Percentiles rank a stretch among this genome's conserved stretches.
Conservation (phyloP, 2,888 invertebrate species). For the Lysandra bellargus region DNA sequence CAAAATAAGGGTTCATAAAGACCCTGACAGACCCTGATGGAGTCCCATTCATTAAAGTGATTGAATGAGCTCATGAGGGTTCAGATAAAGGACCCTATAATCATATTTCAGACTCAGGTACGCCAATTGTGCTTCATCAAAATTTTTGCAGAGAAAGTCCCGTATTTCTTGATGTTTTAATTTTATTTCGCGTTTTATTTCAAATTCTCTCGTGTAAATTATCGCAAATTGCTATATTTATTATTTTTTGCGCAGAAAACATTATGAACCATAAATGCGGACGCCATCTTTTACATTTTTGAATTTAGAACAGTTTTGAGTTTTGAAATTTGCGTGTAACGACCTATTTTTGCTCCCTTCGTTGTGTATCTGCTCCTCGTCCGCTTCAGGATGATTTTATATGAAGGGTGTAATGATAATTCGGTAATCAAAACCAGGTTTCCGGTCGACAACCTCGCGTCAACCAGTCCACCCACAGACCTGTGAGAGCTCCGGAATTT, state of each 20-base stretch:
- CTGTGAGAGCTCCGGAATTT: conserved; percentile 44
- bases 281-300: neutral
- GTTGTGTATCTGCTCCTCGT: neutral
- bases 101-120: conserved; percentile 54
- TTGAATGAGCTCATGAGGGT: conserved; percentile 64
- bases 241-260: neutral
- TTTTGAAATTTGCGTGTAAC: neutral
- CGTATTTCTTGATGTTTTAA: conserved; percentile 24
- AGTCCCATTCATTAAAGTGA: conserved; percentile 65
- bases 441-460: conserved; percentile 70
- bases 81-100: conserved; percentile 54
- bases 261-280: neutral
- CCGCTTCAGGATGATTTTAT: no score
- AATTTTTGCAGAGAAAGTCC: conserved; percentile 27
- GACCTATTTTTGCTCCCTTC: neutral
- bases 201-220: neutral
- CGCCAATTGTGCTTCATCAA: conserved; percentile 30
- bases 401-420: conserved; percentile 51
- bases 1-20: conserved; percentile 61
- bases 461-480: conserved; percentile 75
- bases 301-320: neutral
- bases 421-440: conserved; percentile 56
- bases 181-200: conserved; percentile 7
- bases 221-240: neutral
- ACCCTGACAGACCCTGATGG: conserved; percentile 59